These are phyloP conservation scores for Temnothorax ravouxi DNA, from an alignment of 2,888 invertebrate species.

Conservation along the genomic window DNA sequence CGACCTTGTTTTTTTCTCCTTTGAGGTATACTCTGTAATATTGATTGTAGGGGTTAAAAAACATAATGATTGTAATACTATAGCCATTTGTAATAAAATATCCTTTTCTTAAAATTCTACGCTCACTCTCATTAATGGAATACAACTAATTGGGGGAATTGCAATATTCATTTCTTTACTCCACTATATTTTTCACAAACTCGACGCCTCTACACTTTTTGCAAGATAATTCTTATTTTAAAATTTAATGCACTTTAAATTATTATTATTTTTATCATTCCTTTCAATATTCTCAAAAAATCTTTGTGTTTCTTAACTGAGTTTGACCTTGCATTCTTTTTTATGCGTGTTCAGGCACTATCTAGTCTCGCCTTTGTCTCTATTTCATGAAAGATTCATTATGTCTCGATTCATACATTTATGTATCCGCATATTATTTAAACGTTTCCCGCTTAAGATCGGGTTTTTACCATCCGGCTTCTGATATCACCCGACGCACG, in stretches of 20 bases:
- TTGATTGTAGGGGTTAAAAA: constrained; percentile 73
- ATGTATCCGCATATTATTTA: constrained; percentile 14
- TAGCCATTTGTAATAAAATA: constrained; percentile 82
- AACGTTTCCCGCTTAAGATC: background rate
- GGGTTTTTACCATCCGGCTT: background rate
- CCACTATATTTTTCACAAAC: background rate
- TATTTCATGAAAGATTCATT: constrained; percentile 35
- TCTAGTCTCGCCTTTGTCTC: background rate
- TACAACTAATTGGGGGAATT: background rate
- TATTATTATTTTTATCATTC: background rate
- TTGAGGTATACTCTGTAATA: constrained; percentile 69
- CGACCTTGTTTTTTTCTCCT: constrained; percentile 52
- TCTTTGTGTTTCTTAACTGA: background rate
- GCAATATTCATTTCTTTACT: background rate
- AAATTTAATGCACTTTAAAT: background rate
- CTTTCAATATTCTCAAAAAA: background rate
- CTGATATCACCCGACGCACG: background rate
- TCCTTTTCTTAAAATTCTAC: constrained; percentile 78
- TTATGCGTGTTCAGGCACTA: background rate
- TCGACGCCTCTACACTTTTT: background rate
- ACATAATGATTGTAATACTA: constrained; percentile 62
- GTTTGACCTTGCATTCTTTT: background rate
- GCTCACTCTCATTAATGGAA: background rate
- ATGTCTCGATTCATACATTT: constrained; percentile 19
- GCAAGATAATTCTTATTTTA: background rate